A percentile compares a stretch with the other conserved stretches of the same genome.
phyloP scores from a whole-genome alignment of 2,797 vertebrate species.

The Myripristis murdjan region DNA sequence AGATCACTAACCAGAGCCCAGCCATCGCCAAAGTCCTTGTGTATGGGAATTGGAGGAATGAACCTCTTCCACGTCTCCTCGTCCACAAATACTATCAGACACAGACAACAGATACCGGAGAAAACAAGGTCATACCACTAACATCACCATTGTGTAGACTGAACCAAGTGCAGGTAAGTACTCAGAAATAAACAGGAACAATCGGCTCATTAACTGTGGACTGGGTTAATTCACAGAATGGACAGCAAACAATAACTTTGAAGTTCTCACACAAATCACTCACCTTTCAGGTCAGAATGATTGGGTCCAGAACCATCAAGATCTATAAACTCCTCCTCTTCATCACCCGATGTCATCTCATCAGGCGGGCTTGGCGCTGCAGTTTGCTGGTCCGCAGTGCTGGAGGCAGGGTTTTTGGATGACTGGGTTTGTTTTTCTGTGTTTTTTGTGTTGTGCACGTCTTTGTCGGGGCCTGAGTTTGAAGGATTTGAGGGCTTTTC shows the following conservation, averaged over 20 bases:
- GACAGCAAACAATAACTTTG: too few relatives aligned
- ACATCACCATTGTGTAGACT: too few relatives aligned
- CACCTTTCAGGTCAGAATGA: conserved; percentile 64
- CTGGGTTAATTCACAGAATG: too few relatives aligned
- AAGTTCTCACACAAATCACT: background rate
- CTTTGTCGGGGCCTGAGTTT: background rate
- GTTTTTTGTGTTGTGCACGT: conserved; percentile 39
- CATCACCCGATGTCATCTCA: conserved; percentile 37
- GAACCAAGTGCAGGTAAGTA: background rate
- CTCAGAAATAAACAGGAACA: background rate
- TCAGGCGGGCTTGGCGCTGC: background rate
- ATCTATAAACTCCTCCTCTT: conserved; percentile 46
- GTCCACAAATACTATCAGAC: conserved; percentile 87
- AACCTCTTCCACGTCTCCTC: conserved; percentile 91
- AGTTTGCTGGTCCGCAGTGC: background rate
- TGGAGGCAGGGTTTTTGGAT: background rate
- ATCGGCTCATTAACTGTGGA: background rate
- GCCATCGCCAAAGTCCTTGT: conserved; percentile 88
- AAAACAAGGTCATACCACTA: background rate
- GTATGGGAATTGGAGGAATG: conserved; percentile 88
- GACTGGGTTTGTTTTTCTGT: background rate
- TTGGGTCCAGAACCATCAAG: background rate
- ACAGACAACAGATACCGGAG: background rate
- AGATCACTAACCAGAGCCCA: conserved; percentile 94
- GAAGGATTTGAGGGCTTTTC: background rate